Evolutionary conservation across 2,888 invertebrate genomes (phyloP).

Genomic region (Schizotus pectinicornis): DNA sequence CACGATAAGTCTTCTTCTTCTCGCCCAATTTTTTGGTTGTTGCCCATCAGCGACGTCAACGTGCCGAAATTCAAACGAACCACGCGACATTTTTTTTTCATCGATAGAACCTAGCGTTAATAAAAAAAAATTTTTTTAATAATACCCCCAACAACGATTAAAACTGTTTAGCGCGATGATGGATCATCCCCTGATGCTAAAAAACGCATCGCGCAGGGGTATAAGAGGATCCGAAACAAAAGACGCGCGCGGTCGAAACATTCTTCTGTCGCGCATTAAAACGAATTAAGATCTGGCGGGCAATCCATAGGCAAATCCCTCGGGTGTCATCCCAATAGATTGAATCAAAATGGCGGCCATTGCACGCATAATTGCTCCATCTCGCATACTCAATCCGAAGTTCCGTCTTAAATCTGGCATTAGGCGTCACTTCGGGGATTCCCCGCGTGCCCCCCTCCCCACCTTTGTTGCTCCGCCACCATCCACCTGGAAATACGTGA

Average conservation of each 20-base stretch:
- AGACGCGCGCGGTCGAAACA: slow-evolving; percentile 8
- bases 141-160: no score
- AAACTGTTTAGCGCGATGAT: not conserved
- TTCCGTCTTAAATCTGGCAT: slow-evolving; percentile 52
- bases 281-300: slow-evolving; percentile 55
- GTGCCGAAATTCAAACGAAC: not conserved
- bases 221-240: not conserved
- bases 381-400: slow-evolving; percentile 48
- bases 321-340: slow-evolving; percentile 68
- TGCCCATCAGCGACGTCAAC: not conserved
- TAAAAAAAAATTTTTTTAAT: no score
- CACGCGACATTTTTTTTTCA: not conserved
- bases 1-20: no score
- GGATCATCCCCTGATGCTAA: not conserved
- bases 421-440: slow-evolving; percentile 45
- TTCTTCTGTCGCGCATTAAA: slow-evolving; percentile 49
- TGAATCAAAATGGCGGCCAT: slow-evolving; percentile 62
- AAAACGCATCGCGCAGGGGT: not conserved
- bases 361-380: slow-evolving; percentile 57
- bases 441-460: slow-evolving; percentile 40
- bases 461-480: slow-evolving; percentile 21
- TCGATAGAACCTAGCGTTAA: no score
- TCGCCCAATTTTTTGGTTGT: slow-evolving; percentile 13
- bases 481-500: slow-evolving; percentile 50
- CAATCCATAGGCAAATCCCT: slow-evolving; percentile 58